Conservation (phyloP, 2,888 invertebrate species). For the Aethes cnicana region DNA sequence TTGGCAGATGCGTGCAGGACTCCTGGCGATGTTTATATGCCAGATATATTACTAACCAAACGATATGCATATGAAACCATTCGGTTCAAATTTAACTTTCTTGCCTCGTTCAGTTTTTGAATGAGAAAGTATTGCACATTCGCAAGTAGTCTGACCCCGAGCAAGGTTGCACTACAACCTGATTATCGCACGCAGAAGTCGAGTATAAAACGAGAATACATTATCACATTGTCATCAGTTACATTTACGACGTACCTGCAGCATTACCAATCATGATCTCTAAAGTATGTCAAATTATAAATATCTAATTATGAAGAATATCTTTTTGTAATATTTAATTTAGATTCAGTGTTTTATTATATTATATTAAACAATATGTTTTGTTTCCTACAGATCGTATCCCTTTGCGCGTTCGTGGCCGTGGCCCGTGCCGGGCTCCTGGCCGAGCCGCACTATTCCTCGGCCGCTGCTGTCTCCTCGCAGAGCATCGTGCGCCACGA, state of each 20-base stretch:
- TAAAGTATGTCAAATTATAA: conserved; percentile 27
- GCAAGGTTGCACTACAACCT: background rate
- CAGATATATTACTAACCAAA: too few relatives aligned
- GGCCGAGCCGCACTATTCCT: conserved; percentile 40
- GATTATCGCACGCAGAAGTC: background rate
- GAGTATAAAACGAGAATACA: conserved; percentile 2
- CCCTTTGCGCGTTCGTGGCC: background rate
- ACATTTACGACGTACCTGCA: too few relatives aligned
- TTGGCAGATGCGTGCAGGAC: too few relatives aligned
- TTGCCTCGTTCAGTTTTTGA: too few relatives aligned
- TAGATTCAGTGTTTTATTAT: background rate
- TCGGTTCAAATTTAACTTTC: background rate
- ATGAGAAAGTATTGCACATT: background rate
- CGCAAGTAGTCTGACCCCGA: conserved; percentile 1
- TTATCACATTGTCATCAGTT: background rate
- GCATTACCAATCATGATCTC: conserved; percentile 28
- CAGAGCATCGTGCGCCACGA: conserved; percentile 42
- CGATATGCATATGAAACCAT: too few relatives aligned
- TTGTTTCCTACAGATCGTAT: background rate
- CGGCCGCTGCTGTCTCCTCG: conserved; percentile 38
- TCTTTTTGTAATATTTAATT: background rate
- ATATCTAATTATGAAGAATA: background rate
- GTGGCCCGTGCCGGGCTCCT: conserved; percentile 29
- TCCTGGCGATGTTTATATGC: too few relatives aligned
- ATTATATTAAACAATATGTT: conserved; percentile 39